phyloP scores from a whole-genome alignment of 2,113 vertebrate species.

The Acinonyx jubatus region DNA sequence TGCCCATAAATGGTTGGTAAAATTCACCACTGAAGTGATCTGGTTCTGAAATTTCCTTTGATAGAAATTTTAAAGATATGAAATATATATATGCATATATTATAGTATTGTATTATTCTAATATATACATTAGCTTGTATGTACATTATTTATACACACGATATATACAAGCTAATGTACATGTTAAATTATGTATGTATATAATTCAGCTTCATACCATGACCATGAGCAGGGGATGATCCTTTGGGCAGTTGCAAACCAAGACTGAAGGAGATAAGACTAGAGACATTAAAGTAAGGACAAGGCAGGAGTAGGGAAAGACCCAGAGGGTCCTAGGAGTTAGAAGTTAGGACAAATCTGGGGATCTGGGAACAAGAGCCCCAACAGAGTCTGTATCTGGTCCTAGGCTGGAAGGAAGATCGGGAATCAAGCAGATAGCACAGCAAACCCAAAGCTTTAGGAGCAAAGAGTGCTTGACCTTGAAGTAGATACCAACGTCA shows the following conservation, averaged over 20 bases:
- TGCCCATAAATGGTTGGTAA: background rate
- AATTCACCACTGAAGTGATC: background rate
- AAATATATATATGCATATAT: background rate
- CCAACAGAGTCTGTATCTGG: background rate
- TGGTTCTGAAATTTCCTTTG: background rate
- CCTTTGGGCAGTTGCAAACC: background rate
- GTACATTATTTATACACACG: background rate
- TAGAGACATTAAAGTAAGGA: background rate
- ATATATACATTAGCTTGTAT: background rate
- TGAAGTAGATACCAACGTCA: background rate
- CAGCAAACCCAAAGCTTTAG: background rate
- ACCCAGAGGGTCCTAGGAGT: fast-evolving
- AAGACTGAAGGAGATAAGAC: background rate
- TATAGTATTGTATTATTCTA: background rate
- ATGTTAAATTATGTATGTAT: background rate
- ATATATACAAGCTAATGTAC: background rate
- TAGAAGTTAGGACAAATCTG: background rate
- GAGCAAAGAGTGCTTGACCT: background rate
- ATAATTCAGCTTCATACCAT: background rate
- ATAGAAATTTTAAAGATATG: background rate
- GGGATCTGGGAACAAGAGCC: background rate
- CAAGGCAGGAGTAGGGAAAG: background rate
- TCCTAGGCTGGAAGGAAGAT: background rate
- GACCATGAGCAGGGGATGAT: background rate
- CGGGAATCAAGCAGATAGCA: background rate